A percentile compares a stretch with the other conserved stretches of the same genome.
Evolutionary conservation across 64 coral and sea anemone genomes (phyloP).

Genomic region (Montipora capricornis): DNA sequence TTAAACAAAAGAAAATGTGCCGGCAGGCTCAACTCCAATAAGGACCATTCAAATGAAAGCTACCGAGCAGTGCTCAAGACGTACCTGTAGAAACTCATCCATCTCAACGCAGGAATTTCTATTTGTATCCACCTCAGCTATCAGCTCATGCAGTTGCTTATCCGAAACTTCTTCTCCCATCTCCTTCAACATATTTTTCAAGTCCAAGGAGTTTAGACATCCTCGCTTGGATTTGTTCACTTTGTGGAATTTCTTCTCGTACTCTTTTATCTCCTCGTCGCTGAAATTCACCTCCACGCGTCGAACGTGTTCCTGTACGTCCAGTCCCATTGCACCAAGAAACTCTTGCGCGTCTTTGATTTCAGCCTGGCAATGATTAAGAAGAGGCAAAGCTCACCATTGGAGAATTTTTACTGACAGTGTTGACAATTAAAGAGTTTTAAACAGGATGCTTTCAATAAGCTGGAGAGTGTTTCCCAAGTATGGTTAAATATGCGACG

Average conservation of each 20-base stretch:
- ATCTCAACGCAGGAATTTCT: conserved; percentile 78
- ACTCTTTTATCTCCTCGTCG: conserved; percentile 72
- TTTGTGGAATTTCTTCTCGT: conserved; percentile 74
- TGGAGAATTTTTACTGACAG: too few relatives aligned
- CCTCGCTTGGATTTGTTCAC: conserved; percentile 73
- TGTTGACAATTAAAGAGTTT: too few relatives aligned
- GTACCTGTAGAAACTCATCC: conserved; percentile 93
- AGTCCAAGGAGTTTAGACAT: conserved; percentile 60
- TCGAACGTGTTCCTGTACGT: conserved; percentile 75
- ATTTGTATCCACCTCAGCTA: conserved; percentile 84
- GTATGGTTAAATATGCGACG: too few relatives aligned
- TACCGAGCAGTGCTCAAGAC: not conserved
- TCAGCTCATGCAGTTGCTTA: conserved; percentile 81
- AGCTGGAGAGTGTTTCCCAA: too few relatives aligned
- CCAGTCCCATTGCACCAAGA: conserved; percentile 85
- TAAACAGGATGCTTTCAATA: too few relatives aligned
- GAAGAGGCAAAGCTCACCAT: not conserved
- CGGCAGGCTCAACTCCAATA: not conserved
- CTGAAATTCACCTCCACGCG: conserved; percentile 87
- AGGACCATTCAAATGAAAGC: not conserved
- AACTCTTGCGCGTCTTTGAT: conserved; percentile 64
- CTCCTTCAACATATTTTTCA: conserved; percentile 70
- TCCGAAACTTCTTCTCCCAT: conserved; percentile 79
- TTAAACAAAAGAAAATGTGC: not conserved
- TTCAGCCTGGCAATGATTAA: conserved; percentile 42